Base-by-base conservation (phyloP, 1,140 invertebrate species). In the Lysiphlebus fabarum region DNA sequence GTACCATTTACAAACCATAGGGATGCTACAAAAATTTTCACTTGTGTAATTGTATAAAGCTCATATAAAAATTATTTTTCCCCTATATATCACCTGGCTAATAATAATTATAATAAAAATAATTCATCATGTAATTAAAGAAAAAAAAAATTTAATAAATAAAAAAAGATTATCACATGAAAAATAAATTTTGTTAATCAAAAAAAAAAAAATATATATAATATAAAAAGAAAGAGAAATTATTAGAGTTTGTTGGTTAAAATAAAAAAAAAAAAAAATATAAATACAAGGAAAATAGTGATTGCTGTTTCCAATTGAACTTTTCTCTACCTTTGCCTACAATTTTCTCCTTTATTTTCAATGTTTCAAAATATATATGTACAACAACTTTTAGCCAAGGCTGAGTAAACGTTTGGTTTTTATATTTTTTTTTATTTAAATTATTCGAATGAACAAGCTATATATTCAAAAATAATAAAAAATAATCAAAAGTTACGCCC, bases 281-380 rank as follows among this genome's bases (percentile, higher is more conserved):
- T 77, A 79, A 78, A 79, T 79, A 78, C 76, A 78, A 71, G 74
- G 76, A 70, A 26, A 77, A 71, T 76, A 77, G 77, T 79, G 77
- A 79, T 79, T 79, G 76, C 77, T 78, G 75, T 79, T 79, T 78
- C 75, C 76, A 78, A 79, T 79, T 79, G 77, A 79, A 78, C 74
- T 72, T 72, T 68, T 68, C 67, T 71, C 73, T 70, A 66, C 43
- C 41, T 9, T 34, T 49, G 34, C 47, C 47, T 17, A n/a, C 44
- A n/a, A 14, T 2, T 36, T 9, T 68, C 67, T 67, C 65, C 17
- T 26, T 4, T n/a, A n/a, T 26, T 26, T 26, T 26, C 17, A 26
- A 26, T 26, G 17, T 26, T 26, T 26, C 17, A 26, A 26, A 26
- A 26, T 26, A 26, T 26, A 26, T 26, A 26, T 26, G 4, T 26